Base-by-base conservation (phyloP, 2,888 invertebrate genomes). In the Tetanocera ferruginea region DNA sequence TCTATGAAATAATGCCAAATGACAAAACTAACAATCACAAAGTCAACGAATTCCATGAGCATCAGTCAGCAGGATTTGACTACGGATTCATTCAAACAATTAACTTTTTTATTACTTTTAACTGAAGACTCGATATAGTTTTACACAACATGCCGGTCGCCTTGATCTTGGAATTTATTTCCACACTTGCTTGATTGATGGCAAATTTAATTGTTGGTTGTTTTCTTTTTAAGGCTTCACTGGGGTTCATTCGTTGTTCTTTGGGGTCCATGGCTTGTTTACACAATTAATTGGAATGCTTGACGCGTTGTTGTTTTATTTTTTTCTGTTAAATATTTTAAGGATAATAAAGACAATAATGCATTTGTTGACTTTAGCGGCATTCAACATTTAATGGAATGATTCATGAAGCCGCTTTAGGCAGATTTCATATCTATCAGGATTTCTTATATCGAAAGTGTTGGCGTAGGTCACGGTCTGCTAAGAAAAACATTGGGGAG, bases 241-340 rank as follows among this genome's bases (percentile, higher is more conserved):
- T 69, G 43, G 3, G 69, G 37, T 34, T 5, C 11, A 23, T 19
- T 5, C 25, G 51, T 34, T 28, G 37, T 73, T 11, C 67, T 28
- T 14, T 43, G 5, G 34, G 6, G 34, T 34, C n/a, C 66, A 17
- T 4, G 51, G 31, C 25, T 70, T 70, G 62, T 74, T 77, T 78
- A 80, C 77, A 76, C 67, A 81, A 81, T 82, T 79, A 80, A 81
- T 81, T 79, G 79, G 79, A 79, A 81, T 79, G 79, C 71, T 62
- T 78, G 11, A 52, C 37, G 62, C 64, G 71, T n/a, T 14, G 49
- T n/a, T 34, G 0, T 71, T 76, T 57, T n/a, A 14, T 11, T 11
- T 11, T 11, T 43, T 11, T 43, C n/a, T n/a, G n/a, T 43, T 43
- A 43, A 76, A 34, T 37, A 14, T 34, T 11, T 28, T 31, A 55